These are phyloP conservation scores for Zygothrica quintamaculata DNA, from an alignment of 2,888 invertebrate species.

Conservation along the genomic window DNA sequence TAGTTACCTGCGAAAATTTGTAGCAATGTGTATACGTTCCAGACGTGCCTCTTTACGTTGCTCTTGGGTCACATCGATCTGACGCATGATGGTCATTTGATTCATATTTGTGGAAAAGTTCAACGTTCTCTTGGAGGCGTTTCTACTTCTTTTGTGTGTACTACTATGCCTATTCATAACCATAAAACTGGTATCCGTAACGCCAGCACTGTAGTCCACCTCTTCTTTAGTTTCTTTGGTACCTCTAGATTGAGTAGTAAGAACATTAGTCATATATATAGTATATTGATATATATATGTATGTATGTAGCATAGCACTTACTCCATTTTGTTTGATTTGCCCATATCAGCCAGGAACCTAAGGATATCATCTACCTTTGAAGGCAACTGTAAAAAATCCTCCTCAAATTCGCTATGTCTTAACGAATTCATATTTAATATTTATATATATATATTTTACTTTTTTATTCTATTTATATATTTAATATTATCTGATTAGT, in stretches of 20 bases:
- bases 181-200: conserved; percentile 32
- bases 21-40: conserved; percentile 43
- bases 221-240: conserved; percentile 14
- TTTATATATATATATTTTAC: too few species aligned
- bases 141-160: background rate
- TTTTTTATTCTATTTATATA: too few species aligned
- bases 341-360: conserved; percentile 36
- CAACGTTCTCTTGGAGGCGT: background rate
- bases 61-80: conserved; percentile 32
- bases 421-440: conserved; percentile 19
- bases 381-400: conserved; percentile 32
- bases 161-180: background rate
- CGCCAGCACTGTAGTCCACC: conserved; percentile 8
- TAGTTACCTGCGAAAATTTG: conserved; percentile 50
- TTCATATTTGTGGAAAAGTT: conserved; percentile 14
- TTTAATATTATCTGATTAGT: too few species aligned
- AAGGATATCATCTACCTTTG: conserved; percentile 37
- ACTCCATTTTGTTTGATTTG: conserved; percentile 43
- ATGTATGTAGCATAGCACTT: background rate
- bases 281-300: background rate
- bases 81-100: conserved; percentile 47
- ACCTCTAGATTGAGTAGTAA: too few species aligned
- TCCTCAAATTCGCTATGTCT: conserved; percentile 34
- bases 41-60: conserved; percentile 8
- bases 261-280: too few species aligned